phyloP scores from a whole-genome alignment of 2,888 invertebrate species.

The Gnatocerus cornutus region DNA sequence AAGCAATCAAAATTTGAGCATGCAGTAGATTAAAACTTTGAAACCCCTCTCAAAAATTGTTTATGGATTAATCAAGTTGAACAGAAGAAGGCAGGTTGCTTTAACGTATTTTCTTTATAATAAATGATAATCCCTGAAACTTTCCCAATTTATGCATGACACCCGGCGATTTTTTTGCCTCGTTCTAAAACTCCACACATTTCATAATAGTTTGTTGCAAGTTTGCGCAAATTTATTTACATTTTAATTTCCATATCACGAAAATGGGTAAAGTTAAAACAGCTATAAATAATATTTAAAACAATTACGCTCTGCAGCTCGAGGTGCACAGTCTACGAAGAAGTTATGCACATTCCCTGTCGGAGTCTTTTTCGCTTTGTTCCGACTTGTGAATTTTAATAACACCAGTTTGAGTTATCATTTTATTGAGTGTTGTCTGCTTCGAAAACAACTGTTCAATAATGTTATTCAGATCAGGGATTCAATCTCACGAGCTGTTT shows the following conservation, averaged over 20 bases:
- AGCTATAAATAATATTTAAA: conserved; percentile 46
- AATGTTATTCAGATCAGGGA: conserved; percentile 27
- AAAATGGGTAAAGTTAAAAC: conserved; percentile 40
- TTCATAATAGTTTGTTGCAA: conserved; percentile 46
- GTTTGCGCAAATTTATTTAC: conserved; percentile 46
- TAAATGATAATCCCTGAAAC: conserved; percentile 39
- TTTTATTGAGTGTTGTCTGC: neutral
- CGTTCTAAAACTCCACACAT: conserved; percentile 34
- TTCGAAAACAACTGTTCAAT: conserved; percentile 10
- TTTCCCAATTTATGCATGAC: conserved; percentile 45
- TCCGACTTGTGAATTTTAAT: conserved; percentile 31
- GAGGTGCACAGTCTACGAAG: conserved; percentile 24
- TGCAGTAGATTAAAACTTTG: conserved; percentile 26
- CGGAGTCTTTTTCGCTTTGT: neutral
- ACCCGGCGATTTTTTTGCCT: conserved; percentile 33
- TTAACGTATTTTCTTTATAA: conserved; percentile 30
- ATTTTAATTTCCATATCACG: conserved; percentile 44
- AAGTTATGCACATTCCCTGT: conserved; percentile 24
- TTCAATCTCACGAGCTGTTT: conserved; percentile 26
- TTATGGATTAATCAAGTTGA: conserved; percentile 34
- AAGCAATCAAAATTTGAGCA: conserved; percentile 21
- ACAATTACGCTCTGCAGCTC: conserved; percentile 37
- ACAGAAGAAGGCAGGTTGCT: conserved; percentile 1
- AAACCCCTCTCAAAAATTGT: conserved; percentile 17
- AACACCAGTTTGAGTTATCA: conserved; percentile 4